phyloP scores from a whole-genome alignment of 2,888 invertebrate species.

The Teleiodes luculella region DNA sequence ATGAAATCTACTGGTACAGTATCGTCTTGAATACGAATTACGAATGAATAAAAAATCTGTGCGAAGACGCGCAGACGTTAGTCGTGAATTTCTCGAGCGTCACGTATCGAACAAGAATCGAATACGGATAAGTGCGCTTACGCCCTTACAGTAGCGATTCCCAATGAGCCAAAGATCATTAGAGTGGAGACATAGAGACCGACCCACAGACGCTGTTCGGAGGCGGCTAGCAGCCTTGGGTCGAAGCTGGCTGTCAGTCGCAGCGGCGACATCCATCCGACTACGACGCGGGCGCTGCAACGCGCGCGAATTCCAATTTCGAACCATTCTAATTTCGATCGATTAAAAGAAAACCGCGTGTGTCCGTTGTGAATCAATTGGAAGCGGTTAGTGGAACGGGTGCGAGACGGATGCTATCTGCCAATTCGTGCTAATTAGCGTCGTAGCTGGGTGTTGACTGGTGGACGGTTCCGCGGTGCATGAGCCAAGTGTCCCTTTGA shows the following conservation, averaged over 20 bases:
- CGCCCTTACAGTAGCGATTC: constrained; percentile 57
- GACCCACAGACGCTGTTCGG: constrained; percentile 44
- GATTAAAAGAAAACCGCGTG: constrained; percentile 31
- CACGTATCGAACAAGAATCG: too few species aligned
- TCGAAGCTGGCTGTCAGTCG: constrained; percentile 60
- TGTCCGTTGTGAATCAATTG: constrained; percentile 45
- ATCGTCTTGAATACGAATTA: too few species aligned
- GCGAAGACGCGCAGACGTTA: too few species aligned
- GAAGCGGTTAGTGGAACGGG: constrained; percentile 43
- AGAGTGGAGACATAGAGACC: constrained; percentile 36
- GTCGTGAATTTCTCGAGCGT: too few species aligned
- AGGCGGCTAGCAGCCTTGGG: constrained; percentile 12
- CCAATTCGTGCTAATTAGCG: constrained; percentile 54
- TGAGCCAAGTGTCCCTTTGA: constrained; percentile 40
- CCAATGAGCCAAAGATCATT: constrained; percentile 65
- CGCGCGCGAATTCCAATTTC: constrained; percentile 35
- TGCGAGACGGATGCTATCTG: constrained; percentile 57
- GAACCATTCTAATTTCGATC: constrained; percentile 35
- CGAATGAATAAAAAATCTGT: too few species aligned
- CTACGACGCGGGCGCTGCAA: constrained; percentile 46
- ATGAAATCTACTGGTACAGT: too few species aligned
- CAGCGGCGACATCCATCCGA: constrained; percentile 62
- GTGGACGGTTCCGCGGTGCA: constrained; percentile 14
- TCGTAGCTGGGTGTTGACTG: constrained; percentile 32
- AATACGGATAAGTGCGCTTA: too few species aligned